Evolutionary conservation across 2,888 invertebrate species (phyloP).

Genomic region (Piscicola geometra): DNA sequence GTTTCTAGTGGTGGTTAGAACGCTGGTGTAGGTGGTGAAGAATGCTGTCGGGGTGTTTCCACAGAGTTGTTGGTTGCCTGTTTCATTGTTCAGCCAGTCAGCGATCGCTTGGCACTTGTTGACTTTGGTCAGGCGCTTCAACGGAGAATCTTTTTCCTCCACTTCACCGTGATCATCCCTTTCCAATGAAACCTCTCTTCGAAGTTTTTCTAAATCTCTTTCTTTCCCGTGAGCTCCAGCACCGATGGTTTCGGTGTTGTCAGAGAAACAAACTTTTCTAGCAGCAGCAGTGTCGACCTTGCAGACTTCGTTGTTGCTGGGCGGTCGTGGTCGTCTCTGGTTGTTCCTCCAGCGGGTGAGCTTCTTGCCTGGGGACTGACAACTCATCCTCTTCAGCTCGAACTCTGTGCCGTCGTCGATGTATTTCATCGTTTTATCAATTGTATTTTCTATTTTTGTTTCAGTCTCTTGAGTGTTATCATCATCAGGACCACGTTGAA

Average conservation of each 20-base stretch:
- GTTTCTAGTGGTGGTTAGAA: background rate
- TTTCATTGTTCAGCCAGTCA: background rate
- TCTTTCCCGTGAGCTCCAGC: too few relatives aligned
- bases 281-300: background rate
- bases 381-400: background rate
- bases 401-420: background rate
- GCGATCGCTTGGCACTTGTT: background rate
- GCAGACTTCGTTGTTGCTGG: background rate
- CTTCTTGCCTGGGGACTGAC: slow-evolving; percentile 19
- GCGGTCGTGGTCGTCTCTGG: slow-evolving; percentile 12
- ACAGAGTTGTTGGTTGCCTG: too few relatives aligned
- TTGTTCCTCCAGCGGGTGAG: slow-evolving; percentile 30
- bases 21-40: background rate
- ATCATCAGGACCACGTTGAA: too few relatives aligned
- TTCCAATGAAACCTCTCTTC: background rate
- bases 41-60: too few relatives aligned
- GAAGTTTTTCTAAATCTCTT: too few relatives aligned
- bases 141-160: too few relatives aligned
- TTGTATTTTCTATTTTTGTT: background rate
- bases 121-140: background rate
- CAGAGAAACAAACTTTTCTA: background rate
- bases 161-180: background rate
- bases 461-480: background rate
- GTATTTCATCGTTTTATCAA: background rate
- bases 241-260: background rate